Base-by-base conservation (phyloP, 2,113 vertebrate genomes). In the Platysteira castanea region DNA sequence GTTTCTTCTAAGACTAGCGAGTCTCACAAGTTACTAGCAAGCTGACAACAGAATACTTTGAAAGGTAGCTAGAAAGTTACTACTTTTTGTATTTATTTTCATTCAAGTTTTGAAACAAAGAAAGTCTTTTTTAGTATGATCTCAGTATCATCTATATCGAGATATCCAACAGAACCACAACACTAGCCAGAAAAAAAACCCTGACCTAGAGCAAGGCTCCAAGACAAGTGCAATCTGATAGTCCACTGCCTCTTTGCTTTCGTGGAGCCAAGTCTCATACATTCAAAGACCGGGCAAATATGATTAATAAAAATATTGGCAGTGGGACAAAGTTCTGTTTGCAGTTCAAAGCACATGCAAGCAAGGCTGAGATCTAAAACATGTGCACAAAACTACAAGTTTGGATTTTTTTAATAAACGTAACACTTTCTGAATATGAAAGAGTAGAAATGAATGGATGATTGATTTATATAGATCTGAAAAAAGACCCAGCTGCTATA, bases 181-280 rank as follows among this genome's bases (percentile, higher is more conserved):
- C 15, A 12, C 7, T 19, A 70, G 15, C 49, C 57, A 44, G 53
- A 82, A 85, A 64, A 77, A 27, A 87, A 78, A 59, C 2, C 2
- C 11, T 27, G 33, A 52, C 10, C 18, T 39, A 56, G 24, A 61
- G 20, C 47, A 82, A 21, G 17, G 31, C 81, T 68, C 23, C 31
- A 56, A 52, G 30, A 22, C 22, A 68, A 61, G 44, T 1, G 3
- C n/a, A 70, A 22, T n/a, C 61, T 30, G 49, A 26, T 1, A 42
- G 11, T 14, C 65, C 57, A 37, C 1, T 12, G 14, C 49, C 63
- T 56, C 47, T 64, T 33, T 46, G 59, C 63, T 70, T 90, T 50
- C 0, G 1, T 2, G 21, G 37, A 79, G 54, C 41, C 0, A 1
- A 65, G 14, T 15, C 42, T 61, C 50, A 39, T 1, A 18, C 11